phyloP scores from a whole-genome alignment of 2,888 invertebrate genomes.

The Drosophila prolongata region DNA sequence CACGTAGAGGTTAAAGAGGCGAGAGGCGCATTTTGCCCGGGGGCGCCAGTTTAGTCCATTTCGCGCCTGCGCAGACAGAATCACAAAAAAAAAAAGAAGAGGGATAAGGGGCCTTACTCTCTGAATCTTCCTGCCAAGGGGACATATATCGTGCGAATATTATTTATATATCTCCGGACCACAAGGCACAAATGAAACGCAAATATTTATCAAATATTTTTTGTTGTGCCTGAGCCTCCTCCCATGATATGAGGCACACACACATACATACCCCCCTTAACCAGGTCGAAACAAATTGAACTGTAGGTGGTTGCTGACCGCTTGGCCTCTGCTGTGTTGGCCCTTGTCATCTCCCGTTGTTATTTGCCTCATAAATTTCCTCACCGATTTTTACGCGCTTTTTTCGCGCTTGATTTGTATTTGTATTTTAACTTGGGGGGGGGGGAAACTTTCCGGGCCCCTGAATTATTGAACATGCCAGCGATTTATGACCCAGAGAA shows the following conservation, averaged over 20 bases:
- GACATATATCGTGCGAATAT: conserved; percentile 84
- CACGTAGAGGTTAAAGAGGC: conserved; percentile 65
- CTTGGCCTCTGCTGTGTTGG: conserved; percentile 67
- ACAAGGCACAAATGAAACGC: conserved; percentile 61
- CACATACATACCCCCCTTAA: conserved; percentile 39
- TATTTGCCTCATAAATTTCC: conserved; percentile 81
- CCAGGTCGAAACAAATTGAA: conserved; percentile 72
- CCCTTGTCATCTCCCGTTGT: conserved; percentile 83
- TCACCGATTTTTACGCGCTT: conserved; percentile 71
- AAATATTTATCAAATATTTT: conserved; percentile 78
- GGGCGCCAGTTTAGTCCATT: conserved; percentile 76
- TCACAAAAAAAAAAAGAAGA: conserved; percentile 3
- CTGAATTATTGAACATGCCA: conserved; percentile 79
- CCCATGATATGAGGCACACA: not conserved
- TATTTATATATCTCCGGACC: conserved; percentile 77
- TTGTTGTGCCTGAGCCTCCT: conserved; percentile 10
- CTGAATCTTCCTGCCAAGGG: conserved; percentile 62
- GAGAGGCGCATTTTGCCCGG: conserved; percentile 60
- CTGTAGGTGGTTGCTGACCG: conserved; percentile 76
- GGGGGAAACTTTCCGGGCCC: conserved; percentile 61
- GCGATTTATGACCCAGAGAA: conserved; percentile 76
- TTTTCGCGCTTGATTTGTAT: conserved; percentile 47
- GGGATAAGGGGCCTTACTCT: not conserved
- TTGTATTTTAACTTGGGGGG: conserved; percentile 26
- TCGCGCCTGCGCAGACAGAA: conserved; percentile 71